phyloP scores from a whole-genome alignment of 1,140 invertebrate species.

The Penaeus chinensis region DNA sequence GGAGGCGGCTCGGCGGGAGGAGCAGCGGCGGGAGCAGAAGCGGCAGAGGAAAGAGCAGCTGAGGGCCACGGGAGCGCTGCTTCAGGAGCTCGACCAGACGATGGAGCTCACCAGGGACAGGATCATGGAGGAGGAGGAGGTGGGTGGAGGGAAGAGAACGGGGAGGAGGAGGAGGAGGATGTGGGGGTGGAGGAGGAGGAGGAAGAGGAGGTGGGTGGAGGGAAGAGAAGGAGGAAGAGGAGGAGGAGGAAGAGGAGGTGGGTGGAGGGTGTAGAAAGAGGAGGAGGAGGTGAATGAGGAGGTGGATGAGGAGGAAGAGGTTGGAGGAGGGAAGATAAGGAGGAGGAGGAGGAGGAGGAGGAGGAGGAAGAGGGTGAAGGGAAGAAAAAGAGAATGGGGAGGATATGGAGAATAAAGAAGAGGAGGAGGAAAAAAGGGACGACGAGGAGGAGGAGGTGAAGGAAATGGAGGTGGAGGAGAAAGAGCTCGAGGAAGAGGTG shows the following conservation, averaged over 20 bases:
- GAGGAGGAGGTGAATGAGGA: not conserved
- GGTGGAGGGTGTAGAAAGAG: not conserved
- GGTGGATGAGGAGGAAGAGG: not conserved
- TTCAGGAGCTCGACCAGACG: constrained; percentile 21
- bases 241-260: not conserved
- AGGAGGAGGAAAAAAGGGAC: too few species aligned
- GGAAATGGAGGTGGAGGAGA: too few species aligned
- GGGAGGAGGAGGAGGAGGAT: too few species aligned
- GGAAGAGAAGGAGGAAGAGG: not conserved
- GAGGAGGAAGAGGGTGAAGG: too few species aligned
- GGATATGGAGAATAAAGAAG: too few species aligned
- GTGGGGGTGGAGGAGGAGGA: not conserved
- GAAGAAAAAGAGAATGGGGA: too few species aligned
- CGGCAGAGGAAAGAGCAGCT: constrained; percentile 51
- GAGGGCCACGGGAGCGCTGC: constrained; percentile 9
- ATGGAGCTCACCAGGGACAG: constrained; percentile 51
- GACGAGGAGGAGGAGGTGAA: too few species aligned
- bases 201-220: not conserved
- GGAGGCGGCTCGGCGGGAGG: constrained; percentile 36
- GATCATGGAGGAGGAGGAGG: constrained; percentile 57
- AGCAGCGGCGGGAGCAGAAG: constrained; percentile 35
- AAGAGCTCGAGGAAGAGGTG: too few species aligned
- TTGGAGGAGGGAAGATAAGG: too few species aligned
- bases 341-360: too few species aligned
- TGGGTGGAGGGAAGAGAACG: not conserved